phyloP scores from a whole-genome alignment of 35 echinoderm and acorn worm species.

The Apostichopus japonicus region DNA sequence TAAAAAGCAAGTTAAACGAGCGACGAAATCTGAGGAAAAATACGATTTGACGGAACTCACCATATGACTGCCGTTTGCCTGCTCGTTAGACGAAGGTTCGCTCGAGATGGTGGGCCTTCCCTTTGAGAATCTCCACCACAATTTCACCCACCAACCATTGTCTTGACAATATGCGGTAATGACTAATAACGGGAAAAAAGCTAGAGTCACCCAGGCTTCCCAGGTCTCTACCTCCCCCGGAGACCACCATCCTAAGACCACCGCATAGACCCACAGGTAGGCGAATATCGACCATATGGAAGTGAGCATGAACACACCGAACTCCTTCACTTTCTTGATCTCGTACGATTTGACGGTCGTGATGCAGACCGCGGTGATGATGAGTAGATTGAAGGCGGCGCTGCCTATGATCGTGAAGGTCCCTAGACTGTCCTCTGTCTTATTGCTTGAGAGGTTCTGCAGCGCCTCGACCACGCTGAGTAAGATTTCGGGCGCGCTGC shows the following conservation, averaged over 20 bases:
- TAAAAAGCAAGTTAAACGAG: neutral
- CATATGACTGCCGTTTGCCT: conserved; percentile 70
- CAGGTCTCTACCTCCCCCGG: conserved; percentile 69
- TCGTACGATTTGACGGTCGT: conserved; percentile 80
- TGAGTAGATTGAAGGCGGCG: conserved; percentile 92
- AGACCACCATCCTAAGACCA: conserved; percentile 62
- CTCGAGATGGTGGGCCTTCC: conserved; percentile 30
- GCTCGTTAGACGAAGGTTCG: conserved; percentile 40
- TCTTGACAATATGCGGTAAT: conserved; percentile 89
- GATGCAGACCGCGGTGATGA: conserved; percentile 94
- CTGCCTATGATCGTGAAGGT: conserved; percentile 98
- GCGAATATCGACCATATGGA: conserved; percentile 97
- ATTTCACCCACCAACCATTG: conserved; percentile 90
- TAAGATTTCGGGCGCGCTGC: conserved; percentile 96
- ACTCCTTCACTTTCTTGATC: conserved; percentile 84
- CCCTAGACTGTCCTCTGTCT: conserved; percentile 73
- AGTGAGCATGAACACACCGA: conserved; percentile 95
- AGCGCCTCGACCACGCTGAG: conserved; percentile 74
- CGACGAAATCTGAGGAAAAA: neutral
- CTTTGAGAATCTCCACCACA: conserved; percentile 59
- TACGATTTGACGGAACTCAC: conserved; percentile 57
- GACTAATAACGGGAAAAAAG: conserved; percentile 82
- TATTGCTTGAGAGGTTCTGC: conserved; percentile 37
- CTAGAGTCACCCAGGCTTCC: conserved; percentile 94
- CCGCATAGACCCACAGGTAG: conserved; percentile 91